A percentile compares a stretch with the other conserved stretches of the same genome.
Conservation (phyloP, 2,113 vertebrate species). For the Platysteira castanea region DNA sequence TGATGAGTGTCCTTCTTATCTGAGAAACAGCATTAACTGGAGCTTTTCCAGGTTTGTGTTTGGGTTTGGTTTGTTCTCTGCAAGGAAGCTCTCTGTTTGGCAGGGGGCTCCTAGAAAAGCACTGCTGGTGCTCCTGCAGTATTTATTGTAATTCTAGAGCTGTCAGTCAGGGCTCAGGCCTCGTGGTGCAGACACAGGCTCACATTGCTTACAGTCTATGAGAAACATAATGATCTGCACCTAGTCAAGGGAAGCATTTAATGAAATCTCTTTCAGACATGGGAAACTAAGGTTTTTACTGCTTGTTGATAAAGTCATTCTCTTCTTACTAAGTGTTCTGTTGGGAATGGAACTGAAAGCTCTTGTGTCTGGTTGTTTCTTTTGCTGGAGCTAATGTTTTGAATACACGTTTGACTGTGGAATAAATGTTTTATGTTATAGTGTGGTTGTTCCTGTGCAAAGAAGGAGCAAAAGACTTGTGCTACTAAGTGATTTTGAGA, state of each 20-base stretch:
- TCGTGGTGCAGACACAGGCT: conserved; percentile 1
- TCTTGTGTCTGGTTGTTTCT: conserved; percentile 51
- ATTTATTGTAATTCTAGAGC: conserved; percentile 52
- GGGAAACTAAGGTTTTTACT: conserved; percentile 48
- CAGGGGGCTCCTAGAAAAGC: neutral
- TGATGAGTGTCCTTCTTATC: neutral
- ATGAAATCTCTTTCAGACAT: conserved; percentile 59
- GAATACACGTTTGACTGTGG: conserved; percentile 30
- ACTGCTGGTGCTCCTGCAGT: neutral
- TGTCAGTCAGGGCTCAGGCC: conserved; percentile 48
- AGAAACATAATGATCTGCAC: conserved; percentile 54
- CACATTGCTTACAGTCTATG: conserved; percentile 25
- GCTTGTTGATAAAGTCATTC: conserved; percentile 57
- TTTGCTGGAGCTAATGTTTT: conserved; percentile 52
- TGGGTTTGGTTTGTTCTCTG: neutral
- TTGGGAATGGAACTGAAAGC: conserved; percentile 42
- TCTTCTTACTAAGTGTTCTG: conserved; percentile 37
- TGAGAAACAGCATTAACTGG: neutral
- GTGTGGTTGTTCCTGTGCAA: neutral
- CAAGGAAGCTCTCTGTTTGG: neutral
- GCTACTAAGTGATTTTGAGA: neutral
- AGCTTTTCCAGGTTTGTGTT: neutral
- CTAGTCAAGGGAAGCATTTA: conserved; percentile 59
- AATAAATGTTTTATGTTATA: conserved; percentile 32
- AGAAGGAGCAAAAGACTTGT: neutral